phyloP scores from a whole-genome alignment of 1,140 invertebrate species.

The Caligus rogercresseyi region DNA sequence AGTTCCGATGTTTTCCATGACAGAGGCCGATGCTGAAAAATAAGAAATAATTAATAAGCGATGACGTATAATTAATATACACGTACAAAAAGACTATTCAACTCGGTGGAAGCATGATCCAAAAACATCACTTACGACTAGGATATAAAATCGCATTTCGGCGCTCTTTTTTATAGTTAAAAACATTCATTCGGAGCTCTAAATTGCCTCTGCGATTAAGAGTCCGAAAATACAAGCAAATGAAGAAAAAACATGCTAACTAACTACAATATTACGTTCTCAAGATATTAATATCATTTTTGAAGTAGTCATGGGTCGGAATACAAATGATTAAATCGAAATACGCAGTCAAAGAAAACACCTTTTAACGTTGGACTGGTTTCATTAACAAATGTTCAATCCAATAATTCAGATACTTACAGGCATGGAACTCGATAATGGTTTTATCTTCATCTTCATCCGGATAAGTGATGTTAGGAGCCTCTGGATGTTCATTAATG shows the following conservation, averaged over 20 bases:
- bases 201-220: too few relatives aligned
- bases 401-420: background rate
- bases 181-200: too few relatives aligned
- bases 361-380: too few relatives aligned
- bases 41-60: background rate
- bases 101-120: background rate
- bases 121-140: background rate
- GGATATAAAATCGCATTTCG: background rate
- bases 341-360: too few relatives aligned
- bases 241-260: too few relatives aligned
- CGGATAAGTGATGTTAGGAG: slow-evolving; percentile 28
- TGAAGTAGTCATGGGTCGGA: too few relatives aligned
- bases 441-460: slow-evolving; percentile 28
- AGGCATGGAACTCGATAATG: slow-evolving; percentile 39
- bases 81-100: background rate
- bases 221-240: too few relatives aligned
- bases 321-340: too few relatives aligned
- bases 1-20: slow-evolving; percentile 39
- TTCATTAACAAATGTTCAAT: background rate
- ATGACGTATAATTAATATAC: background rate
- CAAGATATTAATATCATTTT: background rate
- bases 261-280: too few relatives aligned
- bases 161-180: too few relatives aligned
- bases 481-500: slow-evolving; percentile 31
- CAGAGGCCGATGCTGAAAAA: slow-evolving; percentile 32